Base-by-base conservation (phyloP, 2,888 invertebrate species). In the Atethmia centrago region DNA sequence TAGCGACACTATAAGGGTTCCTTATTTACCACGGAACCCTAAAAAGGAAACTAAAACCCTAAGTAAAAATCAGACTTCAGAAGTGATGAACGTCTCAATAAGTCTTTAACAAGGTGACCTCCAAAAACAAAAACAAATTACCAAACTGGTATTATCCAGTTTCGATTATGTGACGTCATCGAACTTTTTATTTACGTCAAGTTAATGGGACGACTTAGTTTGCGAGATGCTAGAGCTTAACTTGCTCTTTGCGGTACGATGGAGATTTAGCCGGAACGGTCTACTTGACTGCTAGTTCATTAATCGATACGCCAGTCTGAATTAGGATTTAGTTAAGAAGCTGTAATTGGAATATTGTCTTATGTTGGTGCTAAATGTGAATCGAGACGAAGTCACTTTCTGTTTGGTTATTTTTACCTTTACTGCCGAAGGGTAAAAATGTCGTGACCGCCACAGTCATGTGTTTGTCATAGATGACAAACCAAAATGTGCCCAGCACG, bases 211-310 rank as follows among this genome's bases (percentile, higher is more conserved):
- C 47, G 74, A 69, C 75, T 69, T 74, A 51, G 70, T 68, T 81
- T 63, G 66, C 28, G 21, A 79, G 67, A 45, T 71, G 66, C 55
- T 59, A n/a, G 59, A 55, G 83, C 78, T 83, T 80, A 83, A 79
- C 86, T 87, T 87, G 85, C 82, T 82, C 75, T 73, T 63, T n/a
- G 42, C 25, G 58, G 64, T 58, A 25, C 49, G 40, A 36, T 68
- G 76, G 77, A 83, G 86, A 87, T 86, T 87, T 85, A 77, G 71
- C 40, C 45, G 70, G 68, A 77, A 62, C 79, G 71, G 77, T 71
- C 51, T 73, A 74, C 69, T 78, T 61, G 21, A 47, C 16, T 36
- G 31, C 28, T 25, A 59, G 58, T 40, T 25, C 36, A 71, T 67
- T 77, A 69, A 74, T 85, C 78, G 77, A 82, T 77, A 63, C 65